Evolutionary conservation across 2,113 vertebrate species (phyloP).

Genomic region (Pteronura brasiliensis): DNA sequence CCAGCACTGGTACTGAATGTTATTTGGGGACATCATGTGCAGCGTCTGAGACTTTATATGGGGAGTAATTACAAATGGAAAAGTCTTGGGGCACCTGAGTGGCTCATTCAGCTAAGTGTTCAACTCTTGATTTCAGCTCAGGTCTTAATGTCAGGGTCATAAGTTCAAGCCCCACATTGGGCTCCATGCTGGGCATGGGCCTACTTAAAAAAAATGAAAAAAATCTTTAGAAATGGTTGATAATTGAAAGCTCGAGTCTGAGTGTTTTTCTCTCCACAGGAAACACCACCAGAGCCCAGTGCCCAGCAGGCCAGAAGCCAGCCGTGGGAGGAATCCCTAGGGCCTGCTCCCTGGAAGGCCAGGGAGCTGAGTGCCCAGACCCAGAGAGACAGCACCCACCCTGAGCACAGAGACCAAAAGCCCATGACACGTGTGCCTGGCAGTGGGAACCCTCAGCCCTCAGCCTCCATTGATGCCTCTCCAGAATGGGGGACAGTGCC

Average conservation of each 20-base stretch:
- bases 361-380: not conserved
- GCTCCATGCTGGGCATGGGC: not conserved
- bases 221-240: not conserved
- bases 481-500: not conserved
- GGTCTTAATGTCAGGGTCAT: not conserved
- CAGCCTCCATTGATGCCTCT: fast-evolving
- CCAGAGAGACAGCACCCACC: not conserved
- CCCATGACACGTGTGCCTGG: not conserved
- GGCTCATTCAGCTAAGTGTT: not conserved
- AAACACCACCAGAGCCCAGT: not conserved
- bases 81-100: not conserved
- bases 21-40: fast-evolving
- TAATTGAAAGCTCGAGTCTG: not conserved
- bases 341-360: not conserved
- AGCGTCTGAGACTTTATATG: not conserved
- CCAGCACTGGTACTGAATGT: not conserved
- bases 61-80: not conserved
- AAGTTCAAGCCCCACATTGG: not conserved
- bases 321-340: not conserved
- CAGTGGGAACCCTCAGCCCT: fast-evolving
- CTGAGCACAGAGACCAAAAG: not conserved
- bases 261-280: conserved; percentile 55
- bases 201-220: not conserved
- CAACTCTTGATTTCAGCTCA: not conserved
- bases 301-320: not conserved